Percentiles rank a stretch among this genome's conserved stretches.
phyloP scores from a whole-genome alignment of 35 echinoderm and acorn worm species.

The Lytechinus variegatus region DNA sequence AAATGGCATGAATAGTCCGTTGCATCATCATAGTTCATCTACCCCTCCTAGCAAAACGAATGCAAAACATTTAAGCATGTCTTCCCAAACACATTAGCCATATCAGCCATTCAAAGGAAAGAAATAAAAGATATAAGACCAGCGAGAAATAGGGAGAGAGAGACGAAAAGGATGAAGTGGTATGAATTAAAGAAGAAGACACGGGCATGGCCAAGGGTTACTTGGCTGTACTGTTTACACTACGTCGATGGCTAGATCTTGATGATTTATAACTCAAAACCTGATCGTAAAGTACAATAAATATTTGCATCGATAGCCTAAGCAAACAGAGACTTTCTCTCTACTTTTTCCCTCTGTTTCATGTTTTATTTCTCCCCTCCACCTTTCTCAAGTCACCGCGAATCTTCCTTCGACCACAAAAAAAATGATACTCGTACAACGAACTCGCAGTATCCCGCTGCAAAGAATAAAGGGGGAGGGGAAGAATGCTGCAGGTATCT shows the following conservation, averaged over 20 bases:
- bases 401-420: neutral
- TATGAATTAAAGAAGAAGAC: neutral
- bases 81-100: slow-evolving; percentile 10
- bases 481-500: neutral
- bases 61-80: slow-evolving; percentile 13
- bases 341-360: neutral
- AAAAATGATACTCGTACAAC: neutral
- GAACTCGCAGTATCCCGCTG: neutral
- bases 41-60: neutral
- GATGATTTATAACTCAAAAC: slow-evolving; percentile 53
- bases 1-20: neutral
- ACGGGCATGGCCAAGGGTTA: slow-evolving; percentile 46
- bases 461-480: neutral
- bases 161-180: neutral
- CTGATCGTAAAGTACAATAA: slow-evolving; percentile 59
- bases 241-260: neutral
- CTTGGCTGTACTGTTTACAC: slow-evolving; percentile 39
- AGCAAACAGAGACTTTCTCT: slow-evolving; percentile 52
- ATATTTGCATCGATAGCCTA: slow-evolving; percentile 57
- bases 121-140: too few relatives aligned
- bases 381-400: neutral
- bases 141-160: neutral
- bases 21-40: neutral
- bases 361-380: neutral
- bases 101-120: neutral